A percentile compares a stretch with the other conserved stretches of the same genome.
These are phyloP conservation scores for Peromyscus aztecus DNA, from an alignment of 2,797 vertebrate genomes.

Conservation along the genomic window DNA sequence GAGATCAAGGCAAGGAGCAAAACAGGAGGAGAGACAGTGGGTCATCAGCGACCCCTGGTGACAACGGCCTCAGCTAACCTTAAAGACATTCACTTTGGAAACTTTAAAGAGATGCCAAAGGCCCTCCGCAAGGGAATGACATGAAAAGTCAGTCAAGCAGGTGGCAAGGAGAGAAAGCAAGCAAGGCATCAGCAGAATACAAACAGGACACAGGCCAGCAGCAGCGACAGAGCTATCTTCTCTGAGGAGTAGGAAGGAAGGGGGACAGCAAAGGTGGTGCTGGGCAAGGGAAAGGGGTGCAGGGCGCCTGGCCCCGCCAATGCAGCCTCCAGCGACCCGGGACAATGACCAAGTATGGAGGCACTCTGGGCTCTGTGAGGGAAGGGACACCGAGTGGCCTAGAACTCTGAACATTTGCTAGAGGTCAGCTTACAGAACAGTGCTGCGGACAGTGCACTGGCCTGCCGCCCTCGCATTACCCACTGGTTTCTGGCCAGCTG, in stretches of 20 bases:
- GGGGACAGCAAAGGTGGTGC: background rate
- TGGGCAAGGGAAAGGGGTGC: background rate
- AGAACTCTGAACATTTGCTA: background rate
- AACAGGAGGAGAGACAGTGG: background rate
- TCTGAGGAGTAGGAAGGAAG: background rate
- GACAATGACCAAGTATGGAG: background rate
- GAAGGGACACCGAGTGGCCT: slow-evolving; percentile 8
- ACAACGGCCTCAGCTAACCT: background rate
- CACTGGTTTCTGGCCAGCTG: background rate
- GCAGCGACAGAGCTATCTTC: background rate
- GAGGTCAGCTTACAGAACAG: slow-evolving; percentile 10
- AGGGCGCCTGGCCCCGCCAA: background rate
- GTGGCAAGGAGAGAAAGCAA: background rate
- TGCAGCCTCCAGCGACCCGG: background rate
- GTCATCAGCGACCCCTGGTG: slow-evolving; percentile 37
- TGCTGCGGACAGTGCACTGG: background rate
- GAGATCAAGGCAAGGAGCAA: background rate
- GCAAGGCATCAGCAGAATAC: background rate
- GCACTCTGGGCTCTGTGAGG: background rate
- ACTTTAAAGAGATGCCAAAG: slow-evolving; percentile 80
- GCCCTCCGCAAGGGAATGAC: slow-evolving; percentile 24
- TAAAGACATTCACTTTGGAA: slow-evolving; percentile 68
- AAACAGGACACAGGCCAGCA: background rate
- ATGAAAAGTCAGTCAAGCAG: slow-evolving; percentile 73
- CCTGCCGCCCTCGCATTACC: background rate